A percentile compares a stretch with the other conserved stretches of the same genome.
Evolutionary conservation across 2,888 invertebrate genomes (phyloP).

Genomic region (Graphium colonna): DNA sequence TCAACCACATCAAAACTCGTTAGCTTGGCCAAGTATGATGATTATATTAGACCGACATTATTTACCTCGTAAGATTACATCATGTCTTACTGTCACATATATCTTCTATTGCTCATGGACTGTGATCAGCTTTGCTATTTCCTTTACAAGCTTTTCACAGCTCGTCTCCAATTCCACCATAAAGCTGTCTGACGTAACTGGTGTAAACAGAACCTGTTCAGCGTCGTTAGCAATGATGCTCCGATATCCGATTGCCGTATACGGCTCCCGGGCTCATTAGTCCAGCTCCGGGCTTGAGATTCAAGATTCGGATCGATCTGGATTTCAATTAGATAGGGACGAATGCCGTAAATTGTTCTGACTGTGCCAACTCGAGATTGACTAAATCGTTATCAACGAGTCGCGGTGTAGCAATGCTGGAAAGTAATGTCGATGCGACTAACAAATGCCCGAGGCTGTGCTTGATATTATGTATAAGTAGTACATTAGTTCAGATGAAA

Average conservation of each 20-base stretch:
- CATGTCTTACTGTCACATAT: no score
- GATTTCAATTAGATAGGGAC: background rate
- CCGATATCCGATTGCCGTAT: conserved; percentile 66
- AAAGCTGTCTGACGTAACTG: background rate
- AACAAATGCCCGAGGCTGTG: background rate
- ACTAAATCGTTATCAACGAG: background rate
- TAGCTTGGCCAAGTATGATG: no score
- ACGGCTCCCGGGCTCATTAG: conserved; percentile 55
- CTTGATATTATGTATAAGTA: background rate
- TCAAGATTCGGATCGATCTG: conserved; percentile 19
- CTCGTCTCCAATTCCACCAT: background rate
- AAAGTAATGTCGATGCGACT: background rate
- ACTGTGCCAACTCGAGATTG: background rate
- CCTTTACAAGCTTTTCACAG: background rate
- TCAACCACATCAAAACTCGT: no score
- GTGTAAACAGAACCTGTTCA: conserved; percentile 19
- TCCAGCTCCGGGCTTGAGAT: conserved; percentile 28
- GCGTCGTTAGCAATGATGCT: conserved; percentile 61
- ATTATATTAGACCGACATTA: no score
- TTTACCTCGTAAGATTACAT: no score
- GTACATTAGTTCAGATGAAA: no score
- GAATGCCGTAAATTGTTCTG: background rate
- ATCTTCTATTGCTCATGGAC: no score
- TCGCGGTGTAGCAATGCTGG: background rate
- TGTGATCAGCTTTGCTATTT: no score